Conservation (phyloP, 2,113 vertebrate species). For the Cryptomyrus ogoouensis region DNA sequence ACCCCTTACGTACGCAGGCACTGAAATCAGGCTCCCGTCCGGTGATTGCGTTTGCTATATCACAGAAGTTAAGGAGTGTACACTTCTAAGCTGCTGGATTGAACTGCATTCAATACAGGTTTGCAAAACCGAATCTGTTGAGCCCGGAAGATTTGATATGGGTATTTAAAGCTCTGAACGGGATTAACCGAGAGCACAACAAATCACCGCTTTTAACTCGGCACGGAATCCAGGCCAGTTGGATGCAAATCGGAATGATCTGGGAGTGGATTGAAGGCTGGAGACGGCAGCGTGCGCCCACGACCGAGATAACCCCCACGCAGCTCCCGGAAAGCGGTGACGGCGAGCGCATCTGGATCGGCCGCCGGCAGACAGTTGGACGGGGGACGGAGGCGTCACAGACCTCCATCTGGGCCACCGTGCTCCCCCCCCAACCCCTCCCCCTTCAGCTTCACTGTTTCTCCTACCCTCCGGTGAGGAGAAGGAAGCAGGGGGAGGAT, state of each 20-base stretch:
- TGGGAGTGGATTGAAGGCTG: constrained; percentile 61
- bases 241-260: constrained; percentile 72
- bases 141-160: constrained; percentile 73
- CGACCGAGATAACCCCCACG: not conserved
- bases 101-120: constrained; percentile 74
- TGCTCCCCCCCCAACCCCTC: not conserved
- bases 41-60: constrained; percentile 74
- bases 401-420: not conserved
- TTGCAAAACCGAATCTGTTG: constrained; percentile 77
- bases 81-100: constrained; percentile 73
- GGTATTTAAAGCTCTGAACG: constrained; percentile 74
- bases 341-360: not conserved
- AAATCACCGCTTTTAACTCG: constrained; percentile 72
- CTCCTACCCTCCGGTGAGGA: not conserved
- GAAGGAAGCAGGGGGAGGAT: not conserved
- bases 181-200: constrained; percentile 75
- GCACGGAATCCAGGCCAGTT: constrained; percentile 59
- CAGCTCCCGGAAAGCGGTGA: not conserved
- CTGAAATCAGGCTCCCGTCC: constrained; percentile 64
- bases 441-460: not conserved
- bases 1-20: constrained; percentile 42
- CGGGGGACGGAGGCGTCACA: not conserved
- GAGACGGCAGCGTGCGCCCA: constrained; percentile 25
- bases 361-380: not conserved
- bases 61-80: constrained; percentile 73